Evolutionary conservation across 2,888 invertebrate genomes (phyloP).

Genomic region (Rhingia campestris): DNA sequence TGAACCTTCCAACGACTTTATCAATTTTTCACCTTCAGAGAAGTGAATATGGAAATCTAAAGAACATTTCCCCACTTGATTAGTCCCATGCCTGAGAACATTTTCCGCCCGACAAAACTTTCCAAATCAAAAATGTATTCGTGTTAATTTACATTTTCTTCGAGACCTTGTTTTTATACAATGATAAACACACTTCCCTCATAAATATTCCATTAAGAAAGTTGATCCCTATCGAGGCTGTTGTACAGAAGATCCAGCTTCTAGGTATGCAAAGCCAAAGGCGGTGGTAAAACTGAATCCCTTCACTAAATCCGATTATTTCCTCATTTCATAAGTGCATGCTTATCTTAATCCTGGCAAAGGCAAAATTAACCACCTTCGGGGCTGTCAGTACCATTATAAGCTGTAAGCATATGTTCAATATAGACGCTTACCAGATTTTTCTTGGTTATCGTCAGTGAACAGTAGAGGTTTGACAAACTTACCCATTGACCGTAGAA

Average conservation of each 20-base stretch:
- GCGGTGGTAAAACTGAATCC: too few species aligned
- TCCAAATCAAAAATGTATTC: constrained; percentile 27
- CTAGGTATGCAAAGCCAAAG: neutral
- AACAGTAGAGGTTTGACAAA: too few species aligned
- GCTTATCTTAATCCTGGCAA: neutral
- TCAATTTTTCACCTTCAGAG: too few species aligned
- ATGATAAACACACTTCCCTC: constrained; percentile 30
- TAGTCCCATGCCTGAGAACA: neutral
- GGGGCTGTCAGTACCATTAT: neutral
- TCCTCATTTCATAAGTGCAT: neutral
- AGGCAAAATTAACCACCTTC: neutral
- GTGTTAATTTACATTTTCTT: constrained; percentile 42
- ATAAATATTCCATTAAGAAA: constrained; percentile 64
- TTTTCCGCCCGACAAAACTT: constrained; percentile 9
- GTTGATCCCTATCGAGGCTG: constrained; percentile 25
- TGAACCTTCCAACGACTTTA: too few species aligned
- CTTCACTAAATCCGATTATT: neutral
- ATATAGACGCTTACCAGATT: too few species aligned
- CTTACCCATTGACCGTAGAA: neutral
- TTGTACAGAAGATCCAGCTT: neutral
- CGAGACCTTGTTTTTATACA: constrained; percentile 18
- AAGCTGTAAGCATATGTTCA: too few species aligned
- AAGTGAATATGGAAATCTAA: too few species aligned
- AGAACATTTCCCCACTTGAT: too few species aligned
- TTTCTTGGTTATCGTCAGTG: too few species aligned